Percentiles rank a stretch among this genome's conserved stretches.
These are phyloP conservation scores for Andrena bicolor DNA, from an alignment of 2,888 invertebrate genomes.

Conservation along the genomic window DNA sequence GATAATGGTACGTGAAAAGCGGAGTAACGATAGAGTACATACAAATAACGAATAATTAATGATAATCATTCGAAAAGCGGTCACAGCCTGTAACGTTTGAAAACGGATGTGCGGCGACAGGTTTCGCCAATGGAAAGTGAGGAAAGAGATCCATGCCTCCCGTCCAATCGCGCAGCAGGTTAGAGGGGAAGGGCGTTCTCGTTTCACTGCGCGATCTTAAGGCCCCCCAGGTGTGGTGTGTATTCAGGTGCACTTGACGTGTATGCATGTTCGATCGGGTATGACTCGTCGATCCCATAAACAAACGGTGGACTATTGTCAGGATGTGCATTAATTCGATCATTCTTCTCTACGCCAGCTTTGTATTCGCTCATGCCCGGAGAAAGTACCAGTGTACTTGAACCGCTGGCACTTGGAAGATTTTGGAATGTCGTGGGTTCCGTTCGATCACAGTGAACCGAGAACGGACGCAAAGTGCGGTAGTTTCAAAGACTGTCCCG, in stretches of 20 bases:
- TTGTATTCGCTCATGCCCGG: background rate
- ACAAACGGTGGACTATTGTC: slow-evolving; percentile 43
- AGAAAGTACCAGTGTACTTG: slow-evolving; percentile 2
- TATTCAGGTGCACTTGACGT: slow-evolving; percentile 41
- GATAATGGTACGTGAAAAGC: no score
- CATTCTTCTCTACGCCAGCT: background rate
- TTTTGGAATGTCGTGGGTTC: slow-evolving; percentile 51
- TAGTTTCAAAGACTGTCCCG: slow-evolving; percentile 49
- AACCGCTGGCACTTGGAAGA: slow-evolving; percentile 20
- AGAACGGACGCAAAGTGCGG: slow-evolving; percentile 53
- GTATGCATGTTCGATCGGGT: slow-evolving; percentile 45
- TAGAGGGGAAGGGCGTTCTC: slow-evolving; percentile 50
- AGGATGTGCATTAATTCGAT: slow-evolving; percentile 33
- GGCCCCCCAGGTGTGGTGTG: slow-evolving; percentile 47
- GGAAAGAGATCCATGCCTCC: background rate
- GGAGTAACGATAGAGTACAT: no score
- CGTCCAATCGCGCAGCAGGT: slow-evolving; percentile 11
- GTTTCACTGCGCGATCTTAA: slow-evolving; percentile 34
- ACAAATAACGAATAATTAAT: background rate
- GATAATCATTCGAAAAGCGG: background rate
- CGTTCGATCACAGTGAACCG: slow-evolving; percentile 39
- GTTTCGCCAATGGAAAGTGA: slow-evolving; percentile 21
- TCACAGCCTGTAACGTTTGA: slow-evolving; percentile 9
- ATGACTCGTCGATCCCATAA: slow-evolving; percentile 54
- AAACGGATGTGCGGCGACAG: slow-evolving; percentile 8